Percentiles rank a stretch among this genome's conserved stretches.
phyloP scores from a whole-genome alignment of 1,140 invertebrate genomes.

The Musca domestica region DNA sequence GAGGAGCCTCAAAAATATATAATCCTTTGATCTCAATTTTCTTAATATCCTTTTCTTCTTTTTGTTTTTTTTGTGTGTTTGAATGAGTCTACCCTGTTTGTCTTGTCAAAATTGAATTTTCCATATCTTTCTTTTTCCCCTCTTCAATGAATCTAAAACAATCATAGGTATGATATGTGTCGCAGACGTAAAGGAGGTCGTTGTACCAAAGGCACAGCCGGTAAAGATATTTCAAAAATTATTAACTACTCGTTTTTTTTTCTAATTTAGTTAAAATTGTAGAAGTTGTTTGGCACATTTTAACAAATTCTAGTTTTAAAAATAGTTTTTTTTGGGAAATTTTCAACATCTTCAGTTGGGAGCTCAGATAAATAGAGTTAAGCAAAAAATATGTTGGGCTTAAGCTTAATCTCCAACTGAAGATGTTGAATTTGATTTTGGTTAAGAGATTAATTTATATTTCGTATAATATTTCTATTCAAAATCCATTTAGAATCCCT shows the following conservation, averaged over 20 bases:
- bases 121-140: conserved; percentile 1
- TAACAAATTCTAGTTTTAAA: background rate
- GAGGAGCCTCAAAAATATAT: background rate
- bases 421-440: too few species aligned
- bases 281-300: background rate
- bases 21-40: background rate
- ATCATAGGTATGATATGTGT: conserved; percentile 91
- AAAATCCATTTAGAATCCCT: too few species aligned
- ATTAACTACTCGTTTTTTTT: background rate
- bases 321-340: background rate
- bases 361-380: too few species aligned
- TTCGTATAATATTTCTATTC: too few species aligned
- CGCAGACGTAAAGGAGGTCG: conserved; percentile 88
- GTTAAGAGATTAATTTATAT: too few species aligned
- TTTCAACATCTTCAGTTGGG: background rate
- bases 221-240: conserved; percentile 60
- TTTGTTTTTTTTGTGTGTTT: conserved; percentile 6
- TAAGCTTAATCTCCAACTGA: too few species aligned
- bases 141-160: conserved; percentile 39
- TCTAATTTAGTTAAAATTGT: background rate
- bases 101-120: conserved; percentile 4
- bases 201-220: conserved; percentile 94
- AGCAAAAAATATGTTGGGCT: too few species aligned
- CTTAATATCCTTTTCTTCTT: conserved; percentile 4
- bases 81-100: background rate